Conservation (phyloP, 64 coral and sea anemone genomes). For the Montipora capricornis region DNA sequence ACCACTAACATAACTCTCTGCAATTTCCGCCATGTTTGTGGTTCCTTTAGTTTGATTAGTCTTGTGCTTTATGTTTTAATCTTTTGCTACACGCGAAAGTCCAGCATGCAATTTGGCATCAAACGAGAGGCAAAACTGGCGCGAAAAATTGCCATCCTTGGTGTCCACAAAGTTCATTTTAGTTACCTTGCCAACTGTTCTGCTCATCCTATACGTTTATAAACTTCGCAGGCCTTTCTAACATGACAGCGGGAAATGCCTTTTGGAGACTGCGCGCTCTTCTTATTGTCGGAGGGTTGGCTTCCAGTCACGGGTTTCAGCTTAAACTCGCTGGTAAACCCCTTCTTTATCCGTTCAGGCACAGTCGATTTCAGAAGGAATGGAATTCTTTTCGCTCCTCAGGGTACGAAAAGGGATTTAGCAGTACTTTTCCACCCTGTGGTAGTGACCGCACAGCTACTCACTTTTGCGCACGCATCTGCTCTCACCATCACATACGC, state of each 20-base stretch:
- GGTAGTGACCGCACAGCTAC: background rate
- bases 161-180: slow-evolving; percentile 58
- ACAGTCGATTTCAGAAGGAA: slow-evolving; percentile 60
- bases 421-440: slow-evolving; percentile 19
- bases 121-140: slow-evolving; percentile 65
- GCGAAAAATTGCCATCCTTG: slow-evolving; percentile 27
- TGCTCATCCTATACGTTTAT: slow-evolving; percentile 64
- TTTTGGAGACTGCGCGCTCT: slow-evolving; percentile 40
- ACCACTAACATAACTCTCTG: slow-evolving; percentile 21
- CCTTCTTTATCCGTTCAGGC: slow-evolving; percentile 65
- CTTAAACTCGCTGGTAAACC: slow-evolving; percentile 63
- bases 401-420: background rate
- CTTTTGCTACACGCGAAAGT: slow-evolving; percentile 18
- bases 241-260: slow-evolving; percentile 10
- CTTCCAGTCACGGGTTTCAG: slow-evolving; percentile 61
- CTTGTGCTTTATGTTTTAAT: slow-evolving; percentile 54
- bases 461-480: slow-evolving; percentile 13
- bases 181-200: slow-evolving; percentile 56
- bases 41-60: slow-evolving; percentile 13
- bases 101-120: slow-evolving; percentile 36
- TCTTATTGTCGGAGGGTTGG: slow-evolving; percentile 61
- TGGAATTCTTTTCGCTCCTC: background rate
- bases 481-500: slow-evolving; percentile 2
- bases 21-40: slow-evolving; percentile 8
- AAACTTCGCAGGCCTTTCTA: slow-evolving; percentile 32